Base-by-base conservation (phyloP, 37 sponge, comb jelly and placozoan species). In the Eunapius fragilis region DNA sequence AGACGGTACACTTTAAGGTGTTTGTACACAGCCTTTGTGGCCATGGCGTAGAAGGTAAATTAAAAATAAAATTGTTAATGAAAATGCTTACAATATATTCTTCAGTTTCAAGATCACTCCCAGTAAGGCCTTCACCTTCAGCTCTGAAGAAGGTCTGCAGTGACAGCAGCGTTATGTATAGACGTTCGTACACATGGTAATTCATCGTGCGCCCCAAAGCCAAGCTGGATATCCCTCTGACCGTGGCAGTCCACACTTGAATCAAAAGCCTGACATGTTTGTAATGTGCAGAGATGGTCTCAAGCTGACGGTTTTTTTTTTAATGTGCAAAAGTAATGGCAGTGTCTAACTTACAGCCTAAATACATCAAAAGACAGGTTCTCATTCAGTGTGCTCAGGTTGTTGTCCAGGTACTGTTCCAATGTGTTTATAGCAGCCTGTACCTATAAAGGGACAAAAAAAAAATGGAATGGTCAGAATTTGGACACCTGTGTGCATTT, bases 121-220 rank as follows among this genome's bases (percentile, higher is more conserved):
- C 35, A 23, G 32, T 30, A 69, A 93, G 74, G 25, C 93, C 93
- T 19, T 84, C 34, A 0, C 90, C 93, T 1, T 37, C 87, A 22
- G 68, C 72, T 47, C 89, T 23, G 84, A 87, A 93, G 84, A 87
- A 89, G 36, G 74, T 75, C 11, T 32, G 37, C 32, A 90, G 7
- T 1, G 32, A 48, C 28, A 41, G 38, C 31, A 85, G 75, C 2
- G 67, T 45, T 1, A 10, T 0, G 32, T 67, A 24, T 26, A 90
- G 74, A 45, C 77, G 48, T 25, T 38, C 75, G 69, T 90, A 68
- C 34, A 19, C 25, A 2, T 36, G 76, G 25, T 14, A 17, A 13
- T 49, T n/a, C 25, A 45, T 32, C 34, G 67, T 37, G 70, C 75
- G 82, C 74, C 78, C 78, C 22, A 31, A 23, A 2, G 58, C 14